A percentile compares a stretch with the other conserved stretches of the same genome.
phyloP scores from a whole-genome alignment of 2,113 vertebrate genomes.

The Potamarius usumacintae region DNA sequence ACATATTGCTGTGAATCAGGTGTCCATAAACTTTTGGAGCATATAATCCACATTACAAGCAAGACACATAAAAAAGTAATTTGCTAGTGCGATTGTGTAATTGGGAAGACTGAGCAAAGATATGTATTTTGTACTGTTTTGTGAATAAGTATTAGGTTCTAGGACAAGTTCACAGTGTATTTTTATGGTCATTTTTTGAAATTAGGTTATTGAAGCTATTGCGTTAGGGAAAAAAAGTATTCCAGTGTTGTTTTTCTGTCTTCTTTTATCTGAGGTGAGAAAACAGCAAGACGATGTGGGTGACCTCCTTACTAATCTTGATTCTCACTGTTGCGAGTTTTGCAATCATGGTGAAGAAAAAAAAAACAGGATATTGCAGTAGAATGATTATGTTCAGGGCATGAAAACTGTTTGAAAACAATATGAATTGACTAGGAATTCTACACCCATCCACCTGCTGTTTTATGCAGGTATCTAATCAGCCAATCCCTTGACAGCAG shows the following conservation, averaged over 20 bases:
- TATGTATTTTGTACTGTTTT: background rate
- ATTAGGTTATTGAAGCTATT: background rate
- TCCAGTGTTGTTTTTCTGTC: conserved; percentile 9
- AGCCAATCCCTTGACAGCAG: too few species aligned
- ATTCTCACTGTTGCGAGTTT: conserved; percentile 6
- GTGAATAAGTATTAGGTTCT: background rate
- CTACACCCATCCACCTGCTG: background rate
- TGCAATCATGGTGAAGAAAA: background rate
- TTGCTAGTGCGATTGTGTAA: background rate
- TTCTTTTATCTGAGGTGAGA: conserved; percentile 34
- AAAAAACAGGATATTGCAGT: background rate
- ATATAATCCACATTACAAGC: background rate
- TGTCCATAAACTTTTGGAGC: background rate
- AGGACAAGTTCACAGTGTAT: background rate
- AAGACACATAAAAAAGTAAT: background rate
- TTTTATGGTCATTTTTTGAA: background rate
- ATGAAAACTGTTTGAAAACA: background rate
- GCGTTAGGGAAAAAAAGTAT: background rate
- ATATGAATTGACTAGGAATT: background rate
- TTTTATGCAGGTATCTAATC: too few species aligned
- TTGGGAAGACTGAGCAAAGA: background rate
- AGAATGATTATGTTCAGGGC: background rate
- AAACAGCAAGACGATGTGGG: conserved; percentile 42
- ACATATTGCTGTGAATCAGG: background rate
- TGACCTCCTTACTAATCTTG: conserved; percentile 47